A percentile compares a stretch with the other conserved stretches of the same genome.
These are phyloP conservation scores for Amblyjoppa fuscipennis DNA, from an alignment of 2,888 invertebrate genomes.

Conservation along the genomic window DNA sequence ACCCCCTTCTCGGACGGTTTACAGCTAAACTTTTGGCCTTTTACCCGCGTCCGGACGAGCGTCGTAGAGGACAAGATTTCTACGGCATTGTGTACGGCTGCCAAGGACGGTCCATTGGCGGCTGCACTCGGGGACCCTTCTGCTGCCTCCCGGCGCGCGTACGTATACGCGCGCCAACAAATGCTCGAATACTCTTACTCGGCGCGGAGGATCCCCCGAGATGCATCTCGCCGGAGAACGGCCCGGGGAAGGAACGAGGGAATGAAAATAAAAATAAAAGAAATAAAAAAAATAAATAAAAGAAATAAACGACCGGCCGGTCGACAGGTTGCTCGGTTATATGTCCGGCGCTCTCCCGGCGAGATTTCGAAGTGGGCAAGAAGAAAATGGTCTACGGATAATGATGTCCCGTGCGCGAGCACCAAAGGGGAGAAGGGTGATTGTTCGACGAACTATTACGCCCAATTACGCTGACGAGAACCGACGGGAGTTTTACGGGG, in stretches of 20 bases:
- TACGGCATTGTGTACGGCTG: constrained; percentile 71
- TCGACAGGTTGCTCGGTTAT: constrained; percentile 47
- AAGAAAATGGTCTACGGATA: constrained; percentile 53
- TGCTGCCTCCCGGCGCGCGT: constrained; percentile 13
- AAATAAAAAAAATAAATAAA: constrained; percentile 34
- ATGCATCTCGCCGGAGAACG: too few relatives aligned
- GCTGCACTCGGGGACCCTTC: constrained; percentile 72
- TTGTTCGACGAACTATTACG: constrained; percentile 57
- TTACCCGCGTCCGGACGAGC: constrained; percentile 56
- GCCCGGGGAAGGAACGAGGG: constrained; percentile 18
- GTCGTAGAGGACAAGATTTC: constrained; percentile 74
- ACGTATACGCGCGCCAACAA: constrained; percentile 30
- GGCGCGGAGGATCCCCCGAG: constrained; percentile 28
- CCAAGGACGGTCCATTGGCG: constrained; percentile 81
- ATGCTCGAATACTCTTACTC: constrained; percentile 44
- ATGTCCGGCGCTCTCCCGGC: constrained; percentile 5
- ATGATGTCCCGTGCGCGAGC: constrained; percentile 42
- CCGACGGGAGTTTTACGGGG: constrained; percentile 28
- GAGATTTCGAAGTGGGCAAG: constrained; percentile 41
- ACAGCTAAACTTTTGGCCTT: constrained; percentile 66
- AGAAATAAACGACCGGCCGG: constrained; percentile 39
- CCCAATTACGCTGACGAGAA: constrained; percentile 58
- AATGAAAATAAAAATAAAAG: constrained; percentile 13
- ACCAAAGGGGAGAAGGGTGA: constrained; percentile 25
- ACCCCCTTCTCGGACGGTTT: constrained; percentile 68